Evolutionary conservation across 2,113 vertebrate species (phyloP), one percentile per base, ranked within the genome.

Genomic region (Tringa solitaria): DNA sequence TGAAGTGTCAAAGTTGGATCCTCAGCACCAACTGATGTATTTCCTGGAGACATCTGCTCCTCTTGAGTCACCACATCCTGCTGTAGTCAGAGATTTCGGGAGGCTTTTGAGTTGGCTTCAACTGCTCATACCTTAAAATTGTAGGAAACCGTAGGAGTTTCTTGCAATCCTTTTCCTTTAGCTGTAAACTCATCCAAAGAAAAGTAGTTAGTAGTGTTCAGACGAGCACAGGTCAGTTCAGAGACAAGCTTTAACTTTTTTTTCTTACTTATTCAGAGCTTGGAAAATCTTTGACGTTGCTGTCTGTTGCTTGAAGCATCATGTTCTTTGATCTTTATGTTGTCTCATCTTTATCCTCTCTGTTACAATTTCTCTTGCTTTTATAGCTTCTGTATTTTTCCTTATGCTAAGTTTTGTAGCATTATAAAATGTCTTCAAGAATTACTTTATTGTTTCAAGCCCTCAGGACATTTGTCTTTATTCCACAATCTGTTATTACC

Each of bases 371-470:
- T 92, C 83, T 92, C 60, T 63, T 72, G 68, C 60, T 89, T 97
- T 95, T 96, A 96, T 87, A 68, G 83, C 10, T 6, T 92, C 87
- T 93, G 68, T 88, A 80, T 96, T 94, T 96, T 95, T 86, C 64
- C 87, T 93, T 94, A 96, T 92, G 91, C 93, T 96, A 95, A 94
- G 60, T 95, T 95, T 94, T 89, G 96, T 84, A 90, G 72, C 80
- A 87, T 97, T 95, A 89, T 95, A 95, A 96, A 95, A 91, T 84
- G 84, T 95, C 94, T 94, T 87, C 91, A 94, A 94, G 86, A 97
- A 96, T 96, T 95, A 94, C 89, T 96, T 96, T 85, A 94, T 96
- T 95, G 68, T 90, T 95, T 92, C 76, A 94, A 67, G 64, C 90
- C 92, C 91, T 94, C 68, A 68, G 95, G 95, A 94, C 81, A 68